Conservation (phyloP, 92 coral and sea anemone genomes). For the Hydrozoanthus gracilis region DNA sequence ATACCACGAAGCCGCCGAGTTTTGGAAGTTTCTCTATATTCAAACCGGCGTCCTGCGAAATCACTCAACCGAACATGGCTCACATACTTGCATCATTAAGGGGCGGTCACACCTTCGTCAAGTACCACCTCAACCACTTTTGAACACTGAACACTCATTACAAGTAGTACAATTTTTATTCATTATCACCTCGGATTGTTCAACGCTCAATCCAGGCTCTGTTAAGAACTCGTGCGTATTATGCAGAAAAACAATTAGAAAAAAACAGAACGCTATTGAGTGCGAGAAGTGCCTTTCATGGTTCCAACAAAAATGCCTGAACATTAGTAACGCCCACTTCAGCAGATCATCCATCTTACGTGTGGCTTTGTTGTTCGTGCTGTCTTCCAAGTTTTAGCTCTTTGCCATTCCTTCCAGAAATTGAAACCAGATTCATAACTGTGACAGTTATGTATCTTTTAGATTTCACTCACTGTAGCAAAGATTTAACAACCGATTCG, state of each 20-base stretch:
- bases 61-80: slow-evolving; percentile 33
- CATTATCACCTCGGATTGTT: slow-evolving; percentile 28
- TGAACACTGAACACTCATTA: slow-evolving; percentile 4
- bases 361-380: slow-evolving; percentile 31
- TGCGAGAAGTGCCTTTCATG: slow-evolving; percentile 17
- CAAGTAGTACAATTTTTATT: slow-evolving; percentile 19
- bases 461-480: background rate
- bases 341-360: slow-evolving; percentile 28
- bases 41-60: slow-evolving; percentile 30
- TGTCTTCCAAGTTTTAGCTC: slow-evolving; percentile 25
- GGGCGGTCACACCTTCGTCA: background rate
- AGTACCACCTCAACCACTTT: slow-evolving; percentile 10
- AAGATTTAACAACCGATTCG: slow-evolving; percentile 6
- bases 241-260: slow-evolving; percentile 13
- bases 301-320: slow-evolving; percentile 24
- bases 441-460: no score
- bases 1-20: background rate
- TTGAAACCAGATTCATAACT: slow-evolving; percentile 23
- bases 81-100: slow-evolving; percentile 10
- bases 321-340: slow-evolving; percentile 25
- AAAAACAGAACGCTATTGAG: slow-evolving; percentile 26
- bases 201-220: slow-evolving; percentile 37
- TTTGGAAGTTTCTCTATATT: slow-evolving; percentile 26
- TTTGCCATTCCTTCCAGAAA: background rate
- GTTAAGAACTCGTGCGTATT: slow-evolving; percentile 11